These are phyloP conservation scores for Cinclus mexicanus DNA, from an alignment of 2,113 vertebrate species.

Conservation along the genomic window DNA sequence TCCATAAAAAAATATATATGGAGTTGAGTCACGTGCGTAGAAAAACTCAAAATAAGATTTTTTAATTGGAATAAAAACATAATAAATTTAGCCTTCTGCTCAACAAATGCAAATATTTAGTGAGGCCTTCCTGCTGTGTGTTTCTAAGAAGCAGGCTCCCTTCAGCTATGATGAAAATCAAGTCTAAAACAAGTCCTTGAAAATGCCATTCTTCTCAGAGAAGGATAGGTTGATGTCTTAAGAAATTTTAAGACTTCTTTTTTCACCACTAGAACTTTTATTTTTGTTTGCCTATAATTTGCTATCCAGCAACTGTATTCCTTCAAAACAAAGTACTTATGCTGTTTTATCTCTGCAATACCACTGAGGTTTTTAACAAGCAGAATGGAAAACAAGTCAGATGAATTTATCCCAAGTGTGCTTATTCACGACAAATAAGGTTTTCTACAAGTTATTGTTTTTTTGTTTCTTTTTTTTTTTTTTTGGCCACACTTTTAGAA, in stretches of 20 bases:
- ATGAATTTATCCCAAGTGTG: background rate
- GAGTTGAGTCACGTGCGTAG: background rate
- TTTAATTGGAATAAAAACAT: background rate
- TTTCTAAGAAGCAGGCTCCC: background rate
- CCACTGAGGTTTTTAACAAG: background rate
- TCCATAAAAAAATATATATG: background rate
- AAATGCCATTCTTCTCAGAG: background rate
- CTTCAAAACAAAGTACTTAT: slow-evolving; percentile 19
- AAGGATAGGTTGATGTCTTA: background rate
- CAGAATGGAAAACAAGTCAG: background rate
- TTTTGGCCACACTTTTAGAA: background rate
- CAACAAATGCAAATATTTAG: background rate
- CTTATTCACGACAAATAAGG: background rate
- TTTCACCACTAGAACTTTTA: background rate
- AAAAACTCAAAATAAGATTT: background rate
- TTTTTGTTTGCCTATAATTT: background rate
- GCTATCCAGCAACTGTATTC: background rate
- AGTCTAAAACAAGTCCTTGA: background rate
- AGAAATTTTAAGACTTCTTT: background rate
- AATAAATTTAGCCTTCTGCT: background rate
- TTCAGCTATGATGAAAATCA: background rate
- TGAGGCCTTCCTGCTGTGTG: background rate
- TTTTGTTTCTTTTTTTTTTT: too few species aligned
- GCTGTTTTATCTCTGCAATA: background rate
- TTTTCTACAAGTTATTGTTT: background rate